These are phyloP conservation scores for Phymorhynchus buccinoides DNA, from an alignment of 1,140 invertebrate species.

Conservation along the genomic window DNA sequence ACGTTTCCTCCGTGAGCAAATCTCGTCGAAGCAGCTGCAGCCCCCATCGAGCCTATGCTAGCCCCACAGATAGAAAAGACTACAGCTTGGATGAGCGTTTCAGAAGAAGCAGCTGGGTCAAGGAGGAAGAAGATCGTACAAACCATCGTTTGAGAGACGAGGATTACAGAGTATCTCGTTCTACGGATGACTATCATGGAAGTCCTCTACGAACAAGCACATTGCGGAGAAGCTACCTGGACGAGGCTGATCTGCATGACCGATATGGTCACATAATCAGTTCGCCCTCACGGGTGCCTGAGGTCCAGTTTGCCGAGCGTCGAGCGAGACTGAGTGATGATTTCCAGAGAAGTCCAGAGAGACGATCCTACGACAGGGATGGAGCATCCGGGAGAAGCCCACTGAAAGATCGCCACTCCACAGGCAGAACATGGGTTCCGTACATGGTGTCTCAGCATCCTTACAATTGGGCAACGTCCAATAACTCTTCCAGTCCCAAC, in stretches of 20 bases:
- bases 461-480: conserved; percentile 14
- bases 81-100: neutral
- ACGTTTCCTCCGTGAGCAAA: neutral
- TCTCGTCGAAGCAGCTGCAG: neutral
- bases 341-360: no score
- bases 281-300: neutral
- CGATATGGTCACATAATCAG: no score
- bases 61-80: neutral
- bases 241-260: no score
- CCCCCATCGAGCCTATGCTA: neutral
- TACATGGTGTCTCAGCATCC: conserved; percentile 13
- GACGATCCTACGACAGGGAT: no score
- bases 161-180: no score
- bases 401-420: neutral
- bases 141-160: no score
- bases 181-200: no score
- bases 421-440: neutral
- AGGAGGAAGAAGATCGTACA: no score
- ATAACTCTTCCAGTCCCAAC: neutral
- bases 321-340: neutral
- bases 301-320: neutral
- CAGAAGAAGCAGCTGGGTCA: no score
- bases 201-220: no score
- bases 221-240: no score
- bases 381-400: neutral